Base-by-base conservation (phyloP, 2,113 vertebrate species). In the Nothoprocta perdicaria region DNA sequence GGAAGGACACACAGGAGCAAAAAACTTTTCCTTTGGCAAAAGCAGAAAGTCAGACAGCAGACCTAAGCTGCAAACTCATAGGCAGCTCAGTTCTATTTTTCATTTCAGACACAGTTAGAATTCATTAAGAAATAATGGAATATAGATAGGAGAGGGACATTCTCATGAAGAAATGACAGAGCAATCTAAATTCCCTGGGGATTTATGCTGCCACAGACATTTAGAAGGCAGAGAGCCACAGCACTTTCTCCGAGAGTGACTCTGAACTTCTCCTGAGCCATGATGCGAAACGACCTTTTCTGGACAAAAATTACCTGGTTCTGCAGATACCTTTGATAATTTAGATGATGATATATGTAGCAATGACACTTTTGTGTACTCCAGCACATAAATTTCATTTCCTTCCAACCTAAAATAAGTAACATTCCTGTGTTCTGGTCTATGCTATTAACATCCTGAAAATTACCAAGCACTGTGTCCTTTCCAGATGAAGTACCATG, bases 221-320 rank as follows among this genome's bases (percentile, higher is more conserved):
- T 9, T 57, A 75, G 31, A 89, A 79, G 60, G 57, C 48, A 77
- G 31, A 14, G 11, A 31, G 52, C 18, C 11, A 90, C 11, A 12
- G 52, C 27, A 22, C 2, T 74, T 80, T 50, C 75, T 85, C 61
- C 55, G 8, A 63, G 17, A 74, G 87, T 3, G 12, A 46, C 63
- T 85, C 35, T 45, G 63, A 43, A 12, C 50, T 48, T 83, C 11
- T 43, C 53, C 31, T 48, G 15, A 86, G 41, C 27, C n/a, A 24
- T 35, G 86, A 72, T 2, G 7, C 50, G 45, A 0, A 0, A 22
- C 1, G 1, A 26, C 58, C 19, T 85, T 80, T 73, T 43, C 46
- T 31, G 57, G 73, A 84, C 10, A 17, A 82, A 80, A 63, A 27
- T 45, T n/a, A 66, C 15, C 43, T 38, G 29, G 67, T 21, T 69